These are phyloP conservation scores for Elgaria multicarinata DNA, from an alignment of 2,113 vertebrate genomes.

Conservation along the genomic window DNA sequence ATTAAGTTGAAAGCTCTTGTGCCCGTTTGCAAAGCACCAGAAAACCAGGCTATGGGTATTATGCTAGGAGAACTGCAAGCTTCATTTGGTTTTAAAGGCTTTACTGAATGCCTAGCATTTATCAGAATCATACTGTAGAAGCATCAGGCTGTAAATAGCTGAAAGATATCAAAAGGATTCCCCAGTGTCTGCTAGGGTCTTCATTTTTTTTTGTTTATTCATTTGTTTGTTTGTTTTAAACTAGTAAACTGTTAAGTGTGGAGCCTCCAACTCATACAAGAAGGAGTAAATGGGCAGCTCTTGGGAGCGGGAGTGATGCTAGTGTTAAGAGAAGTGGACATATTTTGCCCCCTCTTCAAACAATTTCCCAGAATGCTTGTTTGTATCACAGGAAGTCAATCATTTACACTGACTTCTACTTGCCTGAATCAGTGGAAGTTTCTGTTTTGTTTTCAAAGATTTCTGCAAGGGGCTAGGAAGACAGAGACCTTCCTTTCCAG, in stretches of 20 bases:
- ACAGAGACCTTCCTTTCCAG: background rate
- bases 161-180: background rate
- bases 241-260: background rate
- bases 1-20: background rate
- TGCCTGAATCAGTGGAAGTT: background rate
- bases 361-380: background rate
- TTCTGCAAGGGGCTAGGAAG: background rate
- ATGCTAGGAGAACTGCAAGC: conserved; percentile 11
- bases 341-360: background rate
- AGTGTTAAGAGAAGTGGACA: background rate
- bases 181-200: background rate
- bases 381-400: background rate
- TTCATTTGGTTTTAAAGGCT: background rate
- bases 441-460: background rate
- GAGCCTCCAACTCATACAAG: background rate
- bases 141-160: background rate
- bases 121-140: background rate
- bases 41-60: background rate
- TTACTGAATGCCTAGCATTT: background rate
- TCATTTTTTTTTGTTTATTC: background rate
- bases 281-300: background rate
- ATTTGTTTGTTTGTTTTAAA: background rate
- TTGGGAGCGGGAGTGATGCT: background rate
- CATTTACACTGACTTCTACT: background rate
- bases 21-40: background rate